Evolutionary conservation across 2,888 invertebrate species (phyloP).

Genomic region (Plebejus melissa): DNA sequence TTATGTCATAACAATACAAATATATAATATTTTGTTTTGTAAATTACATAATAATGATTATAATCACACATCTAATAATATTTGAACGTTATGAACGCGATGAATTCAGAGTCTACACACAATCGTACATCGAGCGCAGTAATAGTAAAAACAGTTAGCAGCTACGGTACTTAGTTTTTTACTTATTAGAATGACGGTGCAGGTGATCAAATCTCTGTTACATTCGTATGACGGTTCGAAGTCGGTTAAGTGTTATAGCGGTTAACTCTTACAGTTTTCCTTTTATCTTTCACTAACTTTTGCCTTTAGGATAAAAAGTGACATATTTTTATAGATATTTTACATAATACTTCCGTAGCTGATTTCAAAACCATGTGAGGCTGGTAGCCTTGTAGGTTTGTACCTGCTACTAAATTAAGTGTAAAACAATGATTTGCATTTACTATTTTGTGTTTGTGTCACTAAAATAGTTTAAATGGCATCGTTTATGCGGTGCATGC

Average conservation of each 20-base stretch:
- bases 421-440: background rate
- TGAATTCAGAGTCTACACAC: background rate
- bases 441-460: background rate
- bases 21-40: too few relatives aligned
- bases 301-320: too few relatives aligned
- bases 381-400: too few relatives aligned
- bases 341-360: too few relatives aligned
- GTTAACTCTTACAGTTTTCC: background rate
- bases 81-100: too few relatives aligned
- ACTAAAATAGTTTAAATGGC: background rate
- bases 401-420: too few relatives aligned
- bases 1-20: too few relatives aligned
- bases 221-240: background rate
- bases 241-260: background rate
- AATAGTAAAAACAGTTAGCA: constrained; percentile 7
- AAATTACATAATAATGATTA: too few relatives aligned
- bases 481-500: background rate
- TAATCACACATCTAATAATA: too few relatives aligned
- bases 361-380: too few relatives aligned
- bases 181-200: background rate
- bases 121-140: background rate
- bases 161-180: constrained; percentile 16
- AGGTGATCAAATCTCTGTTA: background rate
- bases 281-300: background rate
- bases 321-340: too few relatives aligned